Percentiles rank a stretch among this genome's conserved stretches.
These are phyloP conservation scores for Phenacoccus solenopsis DNA, from an alignment of 1,140 invertebrate genomes.

Conservation along the genomic window DNA sequence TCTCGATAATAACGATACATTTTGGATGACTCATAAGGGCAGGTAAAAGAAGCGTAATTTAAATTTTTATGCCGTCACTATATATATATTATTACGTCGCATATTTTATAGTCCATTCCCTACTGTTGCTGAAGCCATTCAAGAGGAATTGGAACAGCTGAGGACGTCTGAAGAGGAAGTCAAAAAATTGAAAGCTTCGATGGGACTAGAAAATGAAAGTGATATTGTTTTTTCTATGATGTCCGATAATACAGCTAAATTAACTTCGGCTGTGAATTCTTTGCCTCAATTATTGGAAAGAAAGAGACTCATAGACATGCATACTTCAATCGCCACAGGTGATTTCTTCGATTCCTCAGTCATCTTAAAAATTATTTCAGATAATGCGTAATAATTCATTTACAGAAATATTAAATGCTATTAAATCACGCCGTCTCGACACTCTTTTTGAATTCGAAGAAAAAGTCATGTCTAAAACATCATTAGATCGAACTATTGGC, in stretches of 20 bases:
- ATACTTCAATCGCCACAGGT: conserved; percentile 93
- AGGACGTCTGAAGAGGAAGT: conserved; percentile 89
- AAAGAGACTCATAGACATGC: conserved; percentile 95
- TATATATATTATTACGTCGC: conserved; percentile 19
- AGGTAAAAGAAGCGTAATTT: conserved; percentile 30
- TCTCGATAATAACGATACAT: conserved; percentile 71
- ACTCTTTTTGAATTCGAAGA: conserved; percentile 96
- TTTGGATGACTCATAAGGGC: conserved; percentile 88
- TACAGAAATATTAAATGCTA: conserved; percentile 70
- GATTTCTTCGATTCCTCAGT: not conserved
- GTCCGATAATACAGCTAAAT: conserved; percentile 82
- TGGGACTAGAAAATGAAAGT: conserved; percentile 71
- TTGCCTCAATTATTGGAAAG: conserved; percentile 92
- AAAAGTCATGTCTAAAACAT: conserved; percentile 82
- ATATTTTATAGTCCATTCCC: conserved; percentile 77
- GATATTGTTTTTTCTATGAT: conserved; percentile 67
- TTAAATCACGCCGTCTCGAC: conserved; percentile 80
- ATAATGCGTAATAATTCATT: conserved; percentile 23
- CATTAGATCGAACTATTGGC: conserved; percentile 57
- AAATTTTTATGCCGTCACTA: not conserved
- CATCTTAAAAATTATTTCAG: not conserved
- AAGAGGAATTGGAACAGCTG: conserved; percentile 93
- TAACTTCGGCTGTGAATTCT: conserved; percentile 89
- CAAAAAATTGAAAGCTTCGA: conserved; percentile 81
- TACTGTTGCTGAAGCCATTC: conserved; percentile 92